Percentiles rank a stretch among this genome's conserved stretches.
Conservation (phyloP, 2,797 vertebrate species). For the Alca torda region DNA sequence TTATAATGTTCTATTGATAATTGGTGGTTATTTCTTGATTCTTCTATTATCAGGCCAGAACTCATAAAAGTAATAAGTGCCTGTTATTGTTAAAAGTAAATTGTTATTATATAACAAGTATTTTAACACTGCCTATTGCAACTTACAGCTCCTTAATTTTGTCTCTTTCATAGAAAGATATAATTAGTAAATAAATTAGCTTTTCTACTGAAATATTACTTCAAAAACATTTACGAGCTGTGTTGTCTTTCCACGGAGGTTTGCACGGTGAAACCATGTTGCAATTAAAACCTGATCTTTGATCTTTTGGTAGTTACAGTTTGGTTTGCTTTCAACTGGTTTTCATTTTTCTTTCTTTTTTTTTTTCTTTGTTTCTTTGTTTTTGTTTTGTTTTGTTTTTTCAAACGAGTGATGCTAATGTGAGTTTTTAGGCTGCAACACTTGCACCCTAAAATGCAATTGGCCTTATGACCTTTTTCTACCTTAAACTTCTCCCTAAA, state of each 20-base stretch:
- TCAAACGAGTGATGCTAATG: neutral
- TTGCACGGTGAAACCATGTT: slow-evolving; percentile 36
- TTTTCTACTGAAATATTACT: slow-evolving; percentile 73
- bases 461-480: neutral
- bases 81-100: slow-evolving; percentile 74
- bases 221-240: slow-evolving; percentile 68
- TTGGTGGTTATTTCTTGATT: slow-evolving; percentile 72
- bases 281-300: slow-evolving; percentile 70
- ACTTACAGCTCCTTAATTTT: slow-evolving; percentile 72
- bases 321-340: slow-evolving; percentile 20
- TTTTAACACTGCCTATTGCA: slow-evolving; percentile 70
- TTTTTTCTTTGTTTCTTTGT: neutral
- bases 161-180: slow-evolving; percentile 65
- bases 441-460: neutral
- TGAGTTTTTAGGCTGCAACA: neutral
- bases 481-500: neutral
- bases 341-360: neutral
- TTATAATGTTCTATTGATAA: slow-evolving; percentile 76
- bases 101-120: slow-evolving; percentile 71
- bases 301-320: slow-evolving; percentile 44
- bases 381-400: neutral
- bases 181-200: slow-evolving; percentile 78
- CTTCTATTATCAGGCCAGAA: slow-evolving; percentile 73
- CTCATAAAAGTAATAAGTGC: slow-evolving; percentile 74
- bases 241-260: slow-evolving; percentile 58